phyloP scores from a whole-genome alignment of 2,797 vertebrate species.

The Rhinichthys osculus region DNA sequence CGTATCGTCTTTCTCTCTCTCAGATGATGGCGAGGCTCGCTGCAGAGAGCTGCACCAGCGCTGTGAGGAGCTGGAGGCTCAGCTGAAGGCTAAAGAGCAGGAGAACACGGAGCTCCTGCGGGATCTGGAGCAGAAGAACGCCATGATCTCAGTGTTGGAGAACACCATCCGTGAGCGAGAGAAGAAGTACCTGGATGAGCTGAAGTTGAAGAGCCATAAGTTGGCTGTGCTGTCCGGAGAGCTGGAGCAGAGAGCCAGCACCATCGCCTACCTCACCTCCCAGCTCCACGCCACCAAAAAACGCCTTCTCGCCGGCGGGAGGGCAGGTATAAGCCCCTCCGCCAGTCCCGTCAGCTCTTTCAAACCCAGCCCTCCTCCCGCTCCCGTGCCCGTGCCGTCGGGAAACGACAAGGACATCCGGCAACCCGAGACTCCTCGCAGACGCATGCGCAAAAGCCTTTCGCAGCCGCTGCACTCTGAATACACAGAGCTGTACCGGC shows the following conservation, averaged over 20 bases:
- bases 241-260: conserved; percentile 94
- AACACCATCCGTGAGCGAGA: conserved; percentile 94
- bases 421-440: conserved; percentile 92
- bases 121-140: conserved; percentile 94
- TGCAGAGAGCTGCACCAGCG: conserved; percentile 86
- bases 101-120: conserved; percentile 89
- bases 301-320: conserved; percentile 86
- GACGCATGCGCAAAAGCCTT: conserved; percentile 97
- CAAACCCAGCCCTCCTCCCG: conserved; percentile 86
- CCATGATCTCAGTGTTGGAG: conserved; percentile 92
- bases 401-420: conserved; percentile 77
- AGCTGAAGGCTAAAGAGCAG: conserved; percentile 89
- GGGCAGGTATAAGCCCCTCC: conserved; percentile 84
- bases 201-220: conserved; percentile 97
- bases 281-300: conserved; percentile 95
- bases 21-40: conserved; percentile 83
- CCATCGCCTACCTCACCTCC: conserved; percentile 94
- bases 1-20: conserved; percentile 1
- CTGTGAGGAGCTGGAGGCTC: conserved; percentile 92
- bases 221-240: conserved; percentile 90
- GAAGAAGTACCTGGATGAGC: conserved; percentile 95
- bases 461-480: conserved; percentile 95
- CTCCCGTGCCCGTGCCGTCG: not conserved
- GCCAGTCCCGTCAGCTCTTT: conserved; percentile 86
- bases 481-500: conserved; percentile 91